phyloP scores from a whole-genome alignment of 2,113 vertebrate species.

The Limnothrissa miodon region DNA sequence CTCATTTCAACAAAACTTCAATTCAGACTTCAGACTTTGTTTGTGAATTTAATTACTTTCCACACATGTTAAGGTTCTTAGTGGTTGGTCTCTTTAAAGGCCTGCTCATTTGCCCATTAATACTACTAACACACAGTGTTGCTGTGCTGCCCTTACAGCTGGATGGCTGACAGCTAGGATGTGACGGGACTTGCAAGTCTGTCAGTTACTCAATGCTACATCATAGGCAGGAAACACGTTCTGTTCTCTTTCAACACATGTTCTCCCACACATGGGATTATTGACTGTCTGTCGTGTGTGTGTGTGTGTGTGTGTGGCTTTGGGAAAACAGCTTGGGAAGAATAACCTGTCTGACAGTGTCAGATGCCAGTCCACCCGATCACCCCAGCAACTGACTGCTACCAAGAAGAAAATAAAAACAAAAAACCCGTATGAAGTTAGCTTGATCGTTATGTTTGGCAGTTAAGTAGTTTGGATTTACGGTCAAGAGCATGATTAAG shows the following conservation, averaged over 20 bases:
- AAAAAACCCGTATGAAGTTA: neutral
- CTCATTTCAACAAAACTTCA: neutral
- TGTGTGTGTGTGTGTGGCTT: neutral
- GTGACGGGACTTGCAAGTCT: slow-evolving; percentile 20
- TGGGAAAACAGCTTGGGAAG: neutral
- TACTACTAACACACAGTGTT: neutral
- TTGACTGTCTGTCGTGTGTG: too few species aligned
- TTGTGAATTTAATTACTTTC: neutral
- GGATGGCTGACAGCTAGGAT: slow-evolving; percentile 16
- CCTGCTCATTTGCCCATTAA: too few species aligned
- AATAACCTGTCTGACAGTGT: neutral
- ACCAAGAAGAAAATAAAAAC: neutral
- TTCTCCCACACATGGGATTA: neutral
- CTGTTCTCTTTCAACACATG: neutral
- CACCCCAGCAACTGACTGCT: neutral
- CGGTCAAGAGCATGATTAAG: slow-evolving; percentile 6
- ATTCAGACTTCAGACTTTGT: neutral
- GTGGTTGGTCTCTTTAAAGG: neutral
- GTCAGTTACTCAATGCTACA: neutral
- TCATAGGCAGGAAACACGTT: neutral
- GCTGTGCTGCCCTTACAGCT: neutral
- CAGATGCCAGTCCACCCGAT: neutral
- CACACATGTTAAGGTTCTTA: neutral
- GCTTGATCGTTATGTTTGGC: neutral
- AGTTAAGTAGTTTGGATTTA: neutral